Conservation (phyloP, 2,797 vertebrate species). For the Coranthus polyacanthus region DNA sequence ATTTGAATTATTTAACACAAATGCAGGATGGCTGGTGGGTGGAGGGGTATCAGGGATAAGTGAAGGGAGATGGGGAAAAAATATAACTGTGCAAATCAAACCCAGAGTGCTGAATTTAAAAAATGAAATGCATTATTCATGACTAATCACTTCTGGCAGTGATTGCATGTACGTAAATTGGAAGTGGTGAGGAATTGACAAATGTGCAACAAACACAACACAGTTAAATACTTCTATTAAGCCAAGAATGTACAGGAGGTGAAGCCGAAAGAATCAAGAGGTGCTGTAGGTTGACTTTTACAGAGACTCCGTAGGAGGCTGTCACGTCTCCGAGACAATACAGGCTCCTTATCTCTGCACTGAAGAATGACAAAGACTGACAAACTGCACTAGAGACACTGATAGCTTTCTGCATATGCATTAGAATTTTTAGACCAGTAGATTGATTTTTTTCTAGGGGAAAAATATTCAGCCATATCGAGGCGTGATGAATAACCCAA, state of each 20-base stretch:
- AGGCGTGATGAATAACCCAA: too few species aligned
- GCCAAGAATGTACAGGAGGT: conserved; percentile 30
- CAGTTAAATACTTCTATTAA: conserved; percentile 61
- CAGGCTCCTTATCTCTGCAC: conserved; percentile 23
- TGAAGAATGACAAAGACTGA: conserved; percentile 14
- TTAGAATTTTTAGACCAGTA: conserved; percentile 13
- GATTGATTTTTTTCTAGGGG: too few species aligned
- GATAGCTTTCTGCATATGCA: conserved; percentile 10
- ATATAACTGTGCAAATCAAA: conserved; percentile 76
- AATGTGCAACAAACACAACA: conserved; percentile 56
- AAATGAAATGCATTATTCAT: conserved; percentile 80
- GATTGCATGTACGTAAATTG: conserved; percentile 73
- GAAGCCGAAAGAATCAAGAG: conserved; percentile 37
- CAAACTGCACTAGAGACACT: conserved; percentile 28
- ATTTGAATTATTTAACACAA: conserved; percentile 78
- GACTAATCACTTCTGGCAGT: conserved; percentile 75
- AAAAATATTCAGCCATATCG: too few species aligned
- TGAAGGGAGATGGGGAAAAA: conserved; percentile 56
- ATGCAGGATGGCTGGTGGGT: conserved; percentile 54
- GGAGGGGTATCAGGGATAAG: conserved; percentile 52
- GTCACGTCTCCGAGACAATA: conserved; percentile 14
- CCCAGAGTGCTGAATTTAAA: conserved; percentile 70
- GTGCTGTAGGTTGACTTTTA: conserved; percentile 39
- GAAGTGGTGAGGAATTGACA: conserved; percentile 60
- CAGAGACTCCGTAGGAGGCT: conserved; percentile 27